Conservation (phyloP, 2,113 vertebrate species). For the Speoplatyrhinus poulsoni region DNA sequence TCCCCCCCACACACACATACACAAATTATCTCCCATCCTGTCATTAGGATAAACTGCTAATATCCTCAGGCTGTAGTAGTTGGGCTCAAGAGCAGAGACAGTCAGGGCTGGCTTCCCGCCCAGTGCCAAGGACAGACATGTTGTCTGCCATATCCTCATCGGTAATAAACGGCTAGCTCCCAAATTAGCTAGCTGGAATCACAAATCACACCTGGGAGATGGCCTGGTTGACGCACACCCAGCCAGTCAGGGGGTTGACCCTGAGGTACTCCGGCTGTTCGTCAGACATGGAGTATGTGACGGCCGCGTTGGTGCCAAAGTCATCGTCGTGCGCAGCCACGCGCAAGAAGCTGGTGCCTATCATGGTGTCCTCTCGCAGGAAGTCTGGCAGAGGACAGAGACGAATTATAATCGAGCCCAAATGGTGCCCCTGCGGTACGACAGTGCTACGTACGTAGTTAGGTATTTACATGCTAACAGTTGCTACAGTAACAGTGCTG, state of each 20-base stretch:
- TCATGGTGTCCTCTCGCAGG: constrained; percentile 84
- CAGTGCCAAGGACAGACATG: constrained; percentile 11
- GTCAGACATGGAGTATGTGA: constrained; percentile 80
- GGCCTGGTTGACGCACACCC: constrained; percentile 87
- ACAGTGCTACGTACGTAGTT: too few relatives aligned
- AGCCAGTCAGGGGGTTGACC: constrained; percentile 85
- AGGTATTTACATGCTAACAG: too few relatives aligned
- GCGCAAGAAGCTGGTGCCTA: constrained; percentile 86
- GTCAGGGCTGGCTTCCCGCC: constrained; percentile 19
- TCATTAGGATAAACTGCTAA: too few relatives aligned
- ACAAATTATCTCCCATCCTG: too few relatives aligned
- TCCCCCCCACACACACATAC: too few relatives aligned
- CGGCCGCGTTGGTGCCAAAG: constrained; percentile 82
- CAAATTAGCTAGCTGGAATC: constrained; percentile 5
- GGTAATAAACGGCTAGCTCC: constrained; percentile 7
- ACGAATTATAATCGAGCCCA: too few relatives aligned
- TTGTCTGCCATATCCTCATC: constrained; percentile 7
- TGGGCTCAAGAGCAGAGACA: constrained; percentile 27
- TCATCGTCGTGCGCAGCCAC: constrained; percentile 86
- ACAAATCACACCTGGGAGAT: constrained; percentile 79
- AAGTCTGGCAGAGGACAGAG: constrained; percentile 73
- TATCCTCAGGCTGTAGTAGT: constrained; percentile 6
- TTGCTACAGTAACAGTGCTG: too few relatives aligned
- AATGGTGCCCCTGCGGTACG: too few relatives aligned
- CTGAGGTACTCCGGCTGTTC: constrained; percentile 83